A percentile compares a stretch with the other conserved stretches of the same genome.
These are phyloP conservation scores for Vultur gryphus DNA, from an alignment of 2,797 vertebrate species.

Conservation along the genomic window DNA sequence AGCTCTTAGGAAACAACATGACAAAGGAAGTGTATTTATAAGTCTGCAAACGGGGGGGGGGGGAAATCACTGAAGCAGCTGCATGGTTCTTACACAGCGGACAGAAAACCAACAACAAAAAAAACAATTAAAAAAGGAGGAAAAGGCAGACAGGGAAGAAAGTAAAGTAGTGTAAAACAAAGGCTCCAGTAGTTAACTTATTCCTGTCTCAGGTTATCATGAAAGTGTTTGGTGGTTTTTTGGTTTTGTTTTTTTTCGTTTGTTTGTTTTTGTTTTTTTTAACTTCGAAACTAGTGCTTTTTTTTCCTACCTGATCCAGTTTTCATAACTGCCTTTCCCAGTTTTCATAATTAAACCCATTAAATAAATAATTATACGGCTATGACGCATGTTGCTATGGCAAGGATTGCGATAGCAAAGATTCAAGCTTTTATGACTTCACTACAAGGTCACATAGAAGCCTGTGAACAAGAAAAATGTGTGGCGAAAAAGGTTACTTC, in stretches of 20 bases:
- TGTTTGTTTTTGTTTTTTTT: background rate
- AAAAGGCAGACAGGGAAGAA: background rate
- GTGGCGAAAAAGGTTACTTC: background rate
- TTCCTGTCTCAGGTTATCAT: background rate
- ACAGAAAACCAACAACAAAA: background rate
- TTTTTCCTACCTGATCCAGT: background rate
- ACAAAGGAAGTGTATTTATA: slow-evolving; percentile 50
- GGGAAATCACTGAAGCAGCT: slow-evolving; percentile 1
- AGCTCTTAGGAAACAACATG: slow-evolving; percentile 19
- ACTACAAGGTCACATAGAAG: slow-evolving; percentile 36
- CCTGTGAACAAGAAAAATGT: background rate
- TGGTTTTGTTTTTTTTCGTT: too few species aligned
- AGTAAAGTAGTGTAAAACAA: background rate
- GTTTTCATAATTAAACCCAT: slow-evolving; percentile 58
- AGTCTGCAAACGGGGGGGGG: background rate
- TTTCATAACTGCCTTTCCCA: slow-evolving; percentile 4
- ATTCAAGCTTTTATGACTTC: slow-evolving; percentile 41
- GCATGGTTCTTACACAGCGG: background rate
- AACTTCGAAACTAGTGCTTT: background rate
- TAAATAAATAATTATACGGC: slow-evolving; percentile 55
- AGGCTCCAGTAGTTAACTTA: background rate
- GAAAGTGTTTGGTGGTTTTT: background rate
- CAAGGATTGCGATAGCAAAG: slow-evolving; percentile 42
- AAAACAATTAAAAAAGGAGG: background rate
- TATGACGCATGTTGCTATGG: slow-evolving; percentile 57